Evolutionary conservation across 2,888 invertebrate genomes (phyloP).

Genomic region (Trichogramma dendrolimi): DNA sequence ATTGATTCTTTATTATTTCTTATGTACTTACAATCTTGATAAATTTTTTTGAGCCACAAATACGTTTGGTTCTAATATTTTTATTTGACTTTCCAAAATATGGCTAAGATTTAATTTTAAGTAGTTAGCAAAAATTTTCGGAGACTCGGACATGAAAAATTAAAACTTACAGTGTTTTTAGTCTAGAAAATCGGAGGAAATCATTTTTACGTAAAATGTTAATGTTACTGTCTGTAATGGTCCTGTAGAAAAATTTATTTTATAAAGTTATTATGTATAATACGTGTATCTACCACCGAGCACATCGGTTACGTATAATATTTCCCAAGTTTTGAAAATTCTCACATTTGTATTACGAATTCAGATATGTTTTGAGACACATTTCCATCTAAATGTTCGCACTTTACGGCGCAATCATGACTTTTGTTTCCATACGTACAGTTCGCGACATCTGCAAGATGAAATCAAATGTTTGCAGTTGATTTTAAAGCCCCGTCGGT

Average conservation of each 20-base stretch:
- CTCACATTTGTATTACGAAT: no score
- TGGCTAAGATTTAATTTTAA: slow-evolving; percentile 32
- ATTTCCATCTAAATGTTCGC: not conserved
- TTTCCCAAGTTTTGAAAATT: no score
- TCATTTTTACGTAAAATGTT: slow-evolving; percentile 32
- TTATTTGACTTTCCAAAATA: slow-evolving; percentile 36
- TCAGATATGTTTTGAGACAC: no score
- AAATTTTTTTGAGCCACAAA: slow-evolving; percentile 41
- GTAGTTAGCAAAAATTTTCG: not conserved
- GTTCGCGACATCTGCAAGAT: no score
- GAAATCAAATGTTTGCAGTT: no score
- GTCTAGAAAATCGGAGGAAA: slow-evolving; percentile 37
- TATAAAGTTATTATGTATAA: slow-evolving; percentile 2
- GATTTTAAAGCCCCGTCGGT: no score
- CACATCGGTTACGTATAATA: not conserved
- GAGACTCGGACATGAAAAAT: not conserved
- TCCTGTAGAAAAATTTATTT: slow-evolving; percentile 37
- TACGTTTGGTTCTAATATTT: slow-evolving; percentile 32
- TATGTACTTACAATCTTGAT: slow-evolving; percentile 53
- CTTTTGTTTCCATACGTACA: no score
- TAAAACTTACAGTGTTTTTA: slow-evolving; percentile 39
- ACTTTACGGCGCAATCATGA: not conserved
- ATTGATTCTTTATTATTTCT: slow-evolving; percentile 31
- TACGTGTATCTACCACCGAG: not conserved
- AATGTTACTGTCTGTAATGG: slow-evolving; percentile 43